Conservation (phyloP, 2,888 invertebrate genomes). For the Andrena marginata region DNA sequence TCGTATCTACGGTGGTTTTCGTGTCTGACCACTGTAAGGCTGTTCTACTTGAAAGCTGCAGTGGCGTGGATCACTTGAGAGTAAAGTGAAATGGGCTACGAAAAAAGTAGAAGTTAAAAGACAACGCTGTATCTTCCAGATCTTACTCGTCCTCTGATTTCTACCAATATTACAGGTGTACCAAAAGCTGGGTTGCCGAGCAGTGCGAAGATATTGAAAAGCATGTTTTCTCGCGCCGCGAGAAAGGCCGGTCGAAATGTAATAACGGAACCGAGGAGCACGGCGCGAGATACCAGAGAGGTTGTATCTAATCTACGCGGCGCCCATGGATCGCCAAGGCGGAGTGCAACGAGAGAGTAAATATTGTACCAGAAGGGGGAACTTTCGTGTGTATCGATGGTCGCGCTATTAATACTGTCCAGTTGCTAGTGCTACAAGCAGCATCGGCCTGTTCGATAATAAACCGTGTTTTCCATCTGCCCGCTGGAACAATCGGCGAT, state of each 20-base stretch:
- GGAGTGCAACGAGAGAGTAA: slow-evolving; percentile 65
- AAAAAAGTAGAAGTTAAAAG: too few species aligned
- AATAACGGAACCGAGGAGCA: slow-evolving; percentile 42
- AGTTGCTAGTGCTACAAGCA: slow-evolving; percentile 58
- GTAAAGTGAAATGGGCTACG: too few species aligned
- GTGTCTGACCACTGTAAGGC: slow-evolving; percentile 3
- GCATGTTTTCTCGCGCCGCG: background rate
- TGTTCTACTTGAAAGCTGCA: slow-evolving; percentile 27
- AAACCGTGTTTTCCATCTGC: slow-evolving; percentile 41
- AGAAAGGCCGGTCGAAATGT: slow-evolving; percentile 36
- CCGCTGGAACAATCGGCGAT: slow-evolving; percentile 7
- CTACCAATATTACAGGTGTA: too few species aligned
- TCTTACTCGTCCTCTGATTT: too few species aligned
- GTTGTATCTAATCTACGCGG: slow-evolving; percentile 66
- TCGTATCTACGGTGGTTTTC: too few species aligned
- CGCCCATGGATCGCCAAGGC: slow-evolving; percentile 35
- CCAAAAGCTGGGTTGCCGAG: too few species aligned
- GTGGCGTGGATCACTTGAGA: background rate
- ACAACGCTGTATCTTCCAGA: too few species aligned
- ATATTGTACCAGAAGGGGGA: slow-evolving; percentile 61
- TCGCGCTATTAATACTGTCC: slow-evolving; percentile 63
- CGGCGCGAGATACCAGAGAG: slow-evolving; percentile 54
- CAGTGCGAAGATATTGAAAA: too few species aligned
- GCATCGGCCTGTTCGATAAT: slow-evolving; percentile 57
- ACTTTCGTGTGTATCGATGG: slow-evolving; percentile 67